A percentile compares a stretch with the other conserved stretches of the same genome.
Conservation (phyloP, 2,113 vertebrate genomes). For the Hypomesus transpacificus region DNA sequence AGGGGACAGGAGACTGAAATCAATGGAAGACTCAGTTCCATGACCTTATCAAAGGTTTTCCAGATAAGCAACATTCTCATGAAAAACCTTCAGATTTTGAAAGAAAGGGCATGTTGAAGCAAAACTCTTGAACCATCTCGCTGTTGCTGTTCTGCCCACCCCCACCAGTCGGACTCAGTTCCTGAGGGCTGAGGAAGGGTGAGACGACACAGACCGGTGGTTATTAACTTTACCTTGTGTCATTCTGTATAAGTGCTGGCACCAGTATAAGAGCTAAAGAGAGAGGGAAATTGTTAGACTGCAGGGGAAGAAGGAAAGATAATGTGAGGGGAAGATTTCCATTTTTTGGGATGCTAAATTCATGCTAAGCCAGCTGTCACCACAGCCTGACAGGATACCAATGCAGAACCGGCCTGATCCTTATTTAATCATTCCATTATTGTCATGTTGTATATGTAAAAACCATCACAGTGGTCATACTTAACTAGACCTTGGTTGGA, state of each 20-base stretch:
- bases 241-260: not conserved
- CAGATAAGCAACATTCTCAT: too few species aligned
- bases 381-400: not conserved
- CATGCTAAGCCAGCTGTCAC: slow-evolving; percentile 1
- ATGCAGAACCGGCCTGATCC: too few species aligned
- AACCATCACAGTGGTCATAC: too few species aligned
- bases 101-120: too few species aligned
- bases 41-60: too few species aligned
- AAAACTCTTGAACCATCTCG: too few species aligned
- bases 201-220: slow-evolving; percentile 13
- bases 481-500: too few species aligned
- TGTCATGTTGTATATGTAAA: not conserved
- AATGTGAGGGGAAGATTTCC: slow-evolving; percentile 12
- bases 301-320: not conserved
- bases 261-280: not conserved
- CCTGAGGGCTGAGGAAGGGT: not conserved
- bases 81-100: too few species aligned
- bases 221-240: slow-evolving; percentile 36
- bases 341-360: not conserved
- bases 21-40: too few species aligned
- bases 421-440: not conserved
- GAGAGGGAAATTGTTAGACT: not conserved
- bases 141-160: too few species aligned
- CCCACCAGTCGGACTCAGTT: not conserved
- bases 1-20: too few species aligned